Evolutionary conservation across 2,888 invertebrate genomes (phyloP).

Genomic region (Opisthograptis luteolata): DNA sequence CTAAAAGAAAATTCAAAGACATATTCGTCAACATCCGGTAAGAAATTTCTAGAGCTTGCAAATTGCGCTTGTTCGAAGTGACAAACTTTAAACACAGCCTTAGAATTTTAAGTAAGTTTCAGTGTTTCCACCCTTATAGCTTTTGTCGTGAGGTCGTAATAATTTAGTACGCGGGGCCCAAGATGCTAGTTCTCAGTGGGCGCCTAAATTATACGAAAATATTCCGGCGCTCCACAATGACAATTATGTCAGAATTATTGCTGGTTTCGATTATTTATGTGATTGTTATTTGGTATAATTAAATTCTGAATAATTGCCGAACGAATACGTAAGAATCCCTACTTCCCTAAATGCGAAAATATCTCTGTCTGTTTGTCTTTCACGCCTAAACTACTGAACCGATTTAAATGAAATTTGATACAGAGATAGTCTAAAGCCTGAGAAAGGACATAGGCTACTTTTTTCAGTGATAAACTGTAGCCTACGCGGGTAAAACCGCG

Average conservation of each 20-base stretch:
- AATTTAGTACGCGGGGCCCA: conserved; percentile 17
- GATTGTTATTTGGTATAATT: conserved; percentile 9
- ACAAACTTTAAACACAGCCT: conserved; percentile 42
- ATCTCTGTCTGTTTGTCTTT: no score
- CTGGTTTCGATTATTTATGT: conserved; percentile 8
- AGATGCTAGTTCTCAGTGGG: neutral
- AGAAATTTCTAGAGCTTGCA: conserved; percentile 29
- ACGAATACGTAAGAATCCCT: conserved; percentile 6
- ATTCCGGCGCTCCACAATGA: conserved; percentile 7
- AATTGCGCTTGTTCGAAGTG: conserved; percentile 29
- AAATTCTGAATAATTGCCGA: conserved; percentile 5
- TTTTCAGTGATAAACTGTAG: no score
- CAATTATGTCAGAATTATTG: conserved; percentile 6
- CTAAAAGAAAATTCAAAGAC: conserved; percentile 21
- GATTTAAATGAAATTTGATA: no score
- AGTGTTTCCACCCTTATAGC: conserved; percentile 40
- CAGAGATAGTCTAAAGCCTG: no score
- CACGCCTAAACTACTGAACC: no score
- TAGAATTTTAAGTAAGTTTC: conserved; percentile 44
- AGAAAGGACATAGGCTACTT: no score
- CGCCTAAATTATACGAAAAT: neutral
- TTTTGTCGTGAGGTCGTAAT: conserved; percentile 29
- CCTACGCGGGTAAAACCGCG: no score
- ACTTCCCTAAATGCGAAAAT: no score
- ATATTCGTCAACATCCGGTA: conserved; percentile 37